These are phyloP conservation scores for Calliphora vomitoria DNA, from an alignment of 2,888 invertebrate species.

Conservation along the genomic window DNA sequence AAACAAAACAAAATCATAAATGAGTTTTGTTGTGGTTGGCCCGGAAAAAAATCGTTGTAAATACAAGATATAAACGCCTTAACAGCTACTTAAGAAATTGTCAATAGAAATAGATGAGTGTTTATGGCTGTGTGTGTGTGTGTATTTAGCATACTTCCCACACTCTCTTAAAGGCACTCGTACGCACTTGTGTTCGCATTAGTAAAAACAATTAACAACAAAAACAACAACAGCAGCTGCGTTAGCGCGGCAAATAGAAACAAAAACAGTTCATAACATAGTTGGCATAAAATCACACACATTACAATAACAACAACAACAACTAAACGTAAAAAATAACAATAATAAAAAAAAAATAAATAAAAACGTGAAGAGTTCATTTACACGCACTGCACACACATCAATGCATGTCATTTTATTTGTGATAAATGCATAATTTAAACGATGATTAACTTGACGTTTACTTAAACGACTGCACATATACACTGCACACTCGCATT, in stretches of 20 bases:
- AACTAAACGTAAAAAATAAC: not conserved
- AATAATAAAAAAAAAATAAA: constrained; percentile 11
- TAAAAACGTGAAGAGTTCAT: constrained; percentile 54
- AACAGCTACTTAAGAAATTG: constrained; percentile 6
- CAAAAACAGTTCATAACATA: constrained; percentile 68
- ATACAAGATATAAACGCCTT: constrained; percentile 11
- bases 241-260: constrained; percentile 30
- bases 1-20: not conserved
- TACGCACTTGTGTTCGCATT: constrained; percentile 66
- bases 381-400: constrained; percentile 43
- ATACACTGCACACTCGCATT: no score
- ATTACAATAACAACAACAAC: constrained; percentile 13
- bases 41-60: constrained; percentile 13
- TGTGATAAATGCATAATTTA: constrained; percentile 69
- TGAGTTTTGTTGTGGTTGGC: not conserved
- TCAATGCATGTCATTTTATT: constrained; percentile 50
- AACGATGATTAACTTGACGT: constrained; percentile 59
- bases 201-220: constrained; percentile 38
- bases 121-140: not conserved
- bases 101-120: not conserved
- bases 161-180: constrained; percentile 51
- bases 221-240: not conserved
- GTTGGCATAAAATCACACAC: constrained; percentile 69
- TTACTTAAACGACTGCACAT: not conserved
- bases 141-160: constrained; percentile 71